These are phyloP conservation scores for Pelagia noctiluca DNA, from an alignment of 30 jellyfish, hydroid and myxozoan genomes.

Conservation along the genomic window DNA sequence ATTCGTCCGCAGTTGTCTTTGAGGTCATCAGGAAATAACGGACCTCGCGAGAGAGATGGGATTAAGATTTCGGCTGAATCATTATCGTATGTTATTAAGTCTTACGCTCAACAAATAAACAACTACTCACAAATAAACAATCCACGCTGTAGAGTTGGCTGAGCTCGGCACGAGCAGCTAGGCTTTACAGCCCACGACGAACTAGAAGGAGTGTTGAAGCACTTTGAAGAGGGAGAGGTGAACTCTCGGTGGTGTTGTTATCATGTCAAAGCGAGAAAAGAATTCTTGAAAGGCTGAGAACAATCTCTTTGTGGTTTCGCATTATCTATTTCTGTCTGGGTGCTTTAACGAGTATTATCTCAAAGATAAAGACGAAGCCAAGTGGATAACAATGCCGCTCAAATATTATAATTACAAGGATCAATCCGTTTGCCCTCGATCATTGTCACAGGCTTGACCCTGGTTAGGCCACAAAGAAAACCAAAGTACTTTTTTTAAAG, in stretches of 20 bases:
- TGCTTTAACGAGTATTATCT: conserved; percentile 76
- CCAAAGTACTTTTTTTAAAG: conserved; percentile 38
- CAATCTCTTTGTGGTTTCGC: conserved; percentile 71
- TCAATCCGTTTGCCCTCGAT: conserved; percentile 80
- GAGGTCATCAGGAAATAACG: conserved; percentile 3
- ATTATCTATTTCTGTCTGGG: conserved; percentile 83
- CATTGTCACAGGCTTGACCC: conserved; percentile 68
- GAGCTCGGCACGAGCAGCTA: too few relatives aligned
- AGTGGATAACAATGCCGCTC: conserved; percentile 72
- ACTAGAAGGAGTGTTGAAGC: not conserved
- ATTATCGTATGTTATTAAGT: not conserved
- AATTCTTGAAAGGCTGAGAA: conserved; percentile 46
- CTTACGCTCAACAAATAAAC: not conserved
- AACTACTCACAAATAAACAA: not conserved
- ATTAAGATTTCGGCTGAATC: not conserved
- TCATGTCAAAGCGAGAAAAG: conserved; percentile 23
- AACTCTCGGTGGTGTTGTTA: too few relatives aligned
- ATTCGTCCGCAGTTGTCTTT: too few relatives aligned
- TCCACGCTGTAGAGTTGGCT: too few relatives aligned
- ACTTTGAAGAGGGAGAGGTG: too few relatives aligned
- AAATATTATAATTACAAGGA: conserved; percentile 72
- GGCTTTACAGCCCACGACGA: too few relatives aligned
- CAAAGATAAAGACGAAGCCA: conserved; percentile 66
- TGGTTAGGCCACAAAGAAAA: conserved; percentile 64
- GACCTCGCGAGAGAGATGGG: not conserved